Conservation (phyloP, 2,888 invertebrate genomes). For the Imbricaverruca yamaguchii region DNA sequence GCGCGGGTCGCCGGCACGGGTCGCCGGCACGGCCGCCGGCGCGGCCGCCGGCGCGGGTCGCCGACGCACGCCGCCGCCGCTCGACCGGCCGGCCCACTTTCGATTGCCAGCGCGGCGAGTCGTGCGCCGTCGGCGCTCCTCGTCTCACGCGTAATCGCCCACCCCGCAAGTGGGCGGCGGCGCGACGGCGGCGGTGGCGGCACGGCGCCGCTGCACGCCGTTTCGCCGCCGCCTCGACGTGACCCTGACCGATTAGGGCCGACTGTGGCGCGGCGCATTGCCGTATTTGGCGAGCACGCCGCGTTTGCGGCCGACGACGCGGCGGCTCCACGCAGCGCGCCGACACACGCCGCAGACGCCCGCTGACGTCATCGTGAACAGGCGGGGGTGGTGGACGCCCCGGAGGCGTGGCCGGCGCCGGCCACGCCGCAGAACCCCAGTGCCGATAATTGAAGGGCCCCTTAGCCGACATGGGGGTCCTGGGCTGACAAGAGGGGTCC, state of each 20-base stretch:
- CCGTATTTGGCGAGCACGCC: not conserved
- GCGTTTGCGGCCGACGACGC: no score
- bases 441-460: no score
- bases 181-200: not conserved
- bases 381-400: not conserved
- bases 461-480: no score
- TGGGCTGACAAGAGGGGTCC: no score
- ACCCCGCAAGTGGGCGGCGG: not conserved
- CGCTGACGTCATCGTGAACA: no score
- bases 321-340: no score
- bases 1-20: no score
- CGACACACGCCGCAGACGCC: no score
- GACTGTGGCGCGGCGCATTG: not conserved
- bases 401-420: not conserved
- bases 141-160: not conserved
- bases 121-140: not conserved
- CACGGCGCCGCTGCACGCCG: not conserved
- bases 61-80: not conserved
- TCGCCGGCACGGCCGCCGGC: no score
- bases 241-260: not conserved
- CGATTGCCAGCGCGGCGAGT: no score
- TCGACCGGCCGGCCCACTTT: not conserved
- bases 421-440: not conserved
- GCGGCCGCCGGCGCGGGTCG: no score
- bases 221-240: not conserved